These are phyloP conservation scores for Trididemnum miniatum DNA, from an alignment of 23 tunicate genomes.

Conservation along the genomic window DNA sequence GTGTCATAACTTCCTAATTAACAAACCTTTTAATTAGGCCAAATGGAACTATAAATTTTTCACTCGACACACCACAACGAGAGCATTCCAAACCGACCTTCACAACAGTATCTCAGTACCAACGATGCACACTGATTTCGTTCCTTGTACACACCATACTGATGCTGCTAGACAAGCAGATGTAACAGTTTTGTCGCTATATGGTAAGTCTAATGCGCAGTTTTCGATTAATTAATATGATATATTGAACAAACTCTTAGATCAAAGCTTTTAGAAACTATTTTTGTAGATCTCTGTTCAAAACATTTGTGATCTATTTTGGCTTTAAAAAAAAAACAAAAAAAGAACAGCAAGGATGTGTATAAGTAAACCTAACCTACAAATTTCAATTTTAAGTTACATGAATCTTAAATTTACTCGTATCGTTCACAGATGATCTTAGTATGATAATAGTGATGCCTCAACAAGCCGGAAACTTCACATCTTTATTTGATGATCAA, in stretches of 20 bases:
- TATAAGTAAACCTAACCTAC: no score
- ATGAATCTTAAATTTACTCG: no score
- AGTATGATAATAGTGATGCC: constrained; percentile 57
- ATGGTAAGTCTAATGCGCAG: constrained; percentile 29
- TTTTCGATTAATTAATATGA: no score
- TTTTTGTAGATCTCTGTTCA: no score
- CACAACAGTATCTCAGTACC: neutral
- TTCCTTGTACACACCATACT: neutral
- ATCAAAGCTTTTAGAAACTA: no score
- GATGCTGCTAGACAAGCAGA: neutral
- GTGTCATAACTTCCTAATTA: no score
- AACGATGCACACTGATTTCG: constrained; percentile 7
- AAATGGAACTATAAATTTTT: constrained; percentile 15
- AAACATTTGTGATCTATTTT: no score
- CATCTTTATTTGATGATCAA: constrained; percentile 28
- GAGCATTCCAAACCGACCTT: neutral
- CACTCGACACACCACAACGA: neutral
- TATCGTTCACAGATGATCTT: constrained; percentile 28
- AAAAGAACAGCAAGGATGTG: no score
- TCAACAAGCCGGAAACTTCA: constrained; percentile 22
- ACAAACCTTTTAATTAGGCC: no score
- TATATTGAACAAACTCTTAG: no score
- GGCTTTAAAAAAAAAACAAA: no score
- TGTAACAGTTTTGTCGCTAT: neutral
- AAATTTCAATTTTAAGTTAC: no score